A percentile compares a stretch with the other conserved stretches of the same genome.
Conservation (phyloP, 1,140 invertebrate genomes). For the Zaprionus capensis region DNA sequence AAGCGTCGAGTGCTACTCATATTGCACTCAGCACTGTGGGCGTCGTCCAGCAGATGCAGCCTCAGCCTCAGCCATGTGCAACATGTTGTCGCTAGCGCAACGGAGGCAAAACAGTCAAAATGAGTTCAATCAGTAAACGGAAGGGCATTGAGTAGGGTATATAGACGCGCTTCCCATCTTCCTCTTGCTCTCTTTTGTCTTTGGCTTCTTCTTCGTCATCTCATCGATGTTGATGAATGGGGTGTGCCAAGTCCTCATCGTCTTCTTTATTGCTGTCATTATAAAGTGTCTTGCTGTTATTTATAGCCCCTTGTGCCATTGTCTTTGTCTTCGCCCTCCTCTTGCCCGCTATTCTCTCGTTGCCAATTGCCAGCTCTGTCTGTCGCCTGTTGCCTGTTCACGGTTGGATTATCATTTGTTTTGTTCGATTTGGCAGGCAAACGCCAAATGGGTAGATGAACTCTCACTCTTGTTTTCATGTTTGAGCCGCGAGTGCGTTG, state of each 20-base stretch:
- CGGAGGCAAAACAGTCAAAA: conserved; percentile 44
- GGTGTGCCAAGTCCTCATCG: conserved; percentile 74
- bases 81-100: conserved; percentile 72
- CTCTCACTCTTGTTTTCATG: conserved; percentile 34
- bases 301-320: conserved; percentile 62
- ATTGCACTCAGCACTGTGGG: conserved; percentile 72
- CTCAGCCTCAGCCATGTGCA: conserved; percentile 60
- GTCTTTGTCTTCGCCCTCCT: conserved; percentile 11
- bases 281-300: conserved; percentile 71
- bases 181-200: not conserved
- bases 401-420: conserved; percentile 12
- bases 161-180: not conserved
- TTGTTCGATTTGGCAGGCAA: conserved; percentile 12
- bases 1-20: conserved; percentile 73
- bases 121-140: conserved; percentile 65
- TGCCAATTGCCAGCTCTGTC: conserved; percentile 37
- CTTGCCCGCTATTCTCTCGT: conserved; percentile 3
- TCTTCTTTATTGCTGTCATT: conserved; percentile 80
- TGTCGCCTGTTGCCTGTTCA: not conserved
- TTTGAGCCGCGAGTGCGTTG: conserved; percentile 21
- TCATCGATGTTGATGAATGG: conserved; percentile 77
- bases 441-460: conserved; percentile 59
- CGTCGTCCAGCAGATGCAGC: conserved; percentile 12
- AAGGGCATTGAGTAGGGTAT: conserved; percentile 10
- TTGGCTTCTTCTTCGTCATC: conserved; percentile 19